Conservation (phyloP, 2,113 vertebrate species). For the Indicator indicator region DNA sequence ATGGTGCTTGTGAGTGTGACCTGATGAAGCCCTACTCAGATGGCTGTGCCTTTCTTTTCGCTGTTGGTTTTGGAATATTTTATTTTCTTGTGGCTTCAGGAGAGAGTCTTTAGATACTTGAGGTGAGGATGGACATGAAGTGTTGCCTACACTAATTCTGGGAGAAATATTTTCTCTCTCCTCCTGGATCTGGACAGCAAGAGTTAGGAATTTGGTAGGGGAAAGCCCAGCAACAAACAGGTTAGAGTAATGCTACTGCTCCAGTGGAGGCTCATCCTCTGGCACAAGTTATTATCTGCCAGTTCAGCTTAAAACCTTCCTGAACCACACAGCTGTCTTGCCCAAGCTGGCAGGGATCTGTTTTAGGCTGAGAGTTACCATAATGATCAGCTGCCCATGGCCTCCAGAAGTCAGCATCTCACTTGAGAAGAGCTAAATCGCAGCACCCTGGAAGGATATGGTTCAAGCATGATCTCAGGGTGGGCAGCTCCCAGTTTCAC, state of each 20-base stretch:
- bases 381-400: not conserved
- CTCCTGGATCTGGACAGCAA: not conserved
- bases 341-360: not conserved
- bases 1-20: not conserved
- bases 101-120: not conserved
- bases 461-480: not conserved
- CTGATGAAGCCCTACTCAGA: not conserved
- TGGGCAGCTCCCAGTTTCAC: not conserved
- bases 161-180: not conserved
- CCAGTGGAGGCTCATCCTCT: not conserved
- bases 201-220: not conserved
- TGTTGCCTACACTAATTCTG: not conserved
- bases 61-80: not conserved
- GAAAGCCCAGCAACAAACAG: not conserved
- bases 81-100: not conserved
- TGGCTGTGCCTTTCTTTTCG: not conserved
- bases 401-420: slow-evolving; percentile 55
- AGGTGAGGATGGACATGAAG: not conserved
- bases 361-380: not conserved
- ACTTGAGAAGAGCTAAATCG: not conserved
- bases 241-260: not conserved
- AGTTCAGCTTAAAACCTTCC: not conserved
- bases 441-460: not conserved
- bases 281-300: not conserved
- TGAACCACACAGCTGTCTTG: not conserved